Evolutionary conservation across 1,140 invertebrate genomes (phyloP), one percentile per base, ranked within the genome.

Genomic region (Ephestia elutella): DNA sequence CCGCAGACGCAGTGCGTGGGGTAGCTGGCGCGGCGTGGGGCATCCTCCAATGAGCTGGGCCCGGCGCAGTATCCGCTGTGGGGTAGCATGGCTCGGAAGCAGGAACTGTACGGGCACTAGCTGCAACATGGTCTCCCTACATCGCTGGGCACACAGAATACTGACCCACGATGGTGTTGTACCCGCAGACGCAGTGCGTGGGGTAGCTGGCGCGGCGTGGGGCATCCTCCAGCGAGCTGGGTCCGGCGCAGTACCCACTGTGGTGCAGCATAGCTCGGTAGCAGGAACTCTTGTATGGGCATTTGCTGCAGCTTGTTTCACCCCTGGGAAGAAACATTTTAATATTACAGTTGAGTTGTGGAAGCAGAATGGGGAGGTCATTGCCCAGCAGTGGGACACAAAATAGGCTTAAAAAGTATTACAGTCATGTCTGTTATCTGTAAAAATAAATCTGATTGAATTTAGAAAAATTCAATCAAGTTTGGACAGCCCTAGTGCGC

Each of bases 51-150:
- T 82, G 84, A 79, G 90, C 90, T 70, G 88, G 90, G 71, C 79
- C 90, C 75, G 85, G 91, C 89, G 89, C 93, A 92, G 81, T 90
- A 85, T 61, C 90, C 83, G 59, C 89, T 89, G 86, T 96, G 95
- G 54, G 92, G 91, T 67, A 92, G 90, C 87, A 95, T 93, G 0
- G 94, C 93, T 58, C 92, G 91, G 79, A 92, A 92, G 80, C 95
- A 96, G 59, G 92, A 93, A 5, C 94, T 95, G 74, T 93, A 96
- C 62, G 92, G 91, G 72, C 95, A 96, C 61, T 93, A 93, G 48
- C 90, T 90, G 80, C 95, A 96, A 58, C 86, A n/a, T n/a, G n/a
- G n/a, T n/a, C n/a, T 91, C 63, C 93, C 90, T 74, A 92, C 90
- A 0, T 94, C 94, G 1, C 94, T 95, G 76, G 64, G 57, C 5